Conservation (phyloP, 2,797 vertebrate species). For the Oceanodroma leucorhoa region DNA sequence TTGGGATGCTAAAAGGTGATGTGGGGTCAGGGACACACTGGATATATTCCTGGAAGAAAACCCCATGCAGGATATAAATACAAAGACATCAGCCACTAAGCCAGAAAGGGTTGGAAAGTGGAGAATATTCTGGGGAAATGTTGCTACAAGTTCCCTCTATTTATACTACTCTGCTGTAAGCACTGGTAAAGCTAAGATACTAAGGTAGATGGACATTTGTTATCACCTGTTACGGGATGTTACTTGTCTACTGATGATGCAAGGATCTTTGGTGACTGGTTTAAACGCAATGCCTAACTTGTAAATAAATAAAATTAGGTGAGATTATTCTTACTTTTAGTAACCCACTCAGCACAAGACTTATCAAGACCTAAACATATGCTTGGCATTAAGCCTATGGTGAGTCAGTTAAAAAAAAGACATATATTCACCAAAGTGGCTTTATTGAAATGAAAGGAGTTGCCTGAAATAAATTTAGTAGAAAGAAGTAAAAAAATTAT, state of each 20-base stretch:
- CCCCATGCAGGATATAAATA: not conserved
- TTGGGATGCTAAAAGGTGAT: not conserved
- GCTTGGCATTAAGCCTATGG: not conserved
- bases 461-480: not conserved
- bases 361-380: not conserved
- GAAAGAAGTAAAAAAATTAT: not conserved
- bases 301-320: not conserved
- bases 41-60: not conserved
- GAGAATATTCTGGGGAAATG: not conserved
- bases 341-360: accelerated
- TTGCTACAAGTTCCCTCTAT: not conserved
- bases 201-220: not conserved
- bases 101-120: not conserved
- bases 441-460: not conserved
- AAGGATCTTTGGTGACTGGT: not conserved
- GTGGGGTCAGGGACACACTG: not conserved
- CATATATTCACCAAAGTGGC: not conserved
- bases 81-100: not conserved
- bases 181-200: not conserved
- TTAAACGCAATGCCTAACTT: not conserved
- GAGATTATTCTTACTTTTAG: not conserved
- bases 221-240: not conserved
- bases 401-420: not conserved
- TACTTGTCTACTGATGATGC: not conserved
- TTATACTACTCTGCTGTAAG: not conserved